phyloP scores from a whole-genome alignment of 2,797 vertebrate genomes.

The Falco concolor region DNA sequence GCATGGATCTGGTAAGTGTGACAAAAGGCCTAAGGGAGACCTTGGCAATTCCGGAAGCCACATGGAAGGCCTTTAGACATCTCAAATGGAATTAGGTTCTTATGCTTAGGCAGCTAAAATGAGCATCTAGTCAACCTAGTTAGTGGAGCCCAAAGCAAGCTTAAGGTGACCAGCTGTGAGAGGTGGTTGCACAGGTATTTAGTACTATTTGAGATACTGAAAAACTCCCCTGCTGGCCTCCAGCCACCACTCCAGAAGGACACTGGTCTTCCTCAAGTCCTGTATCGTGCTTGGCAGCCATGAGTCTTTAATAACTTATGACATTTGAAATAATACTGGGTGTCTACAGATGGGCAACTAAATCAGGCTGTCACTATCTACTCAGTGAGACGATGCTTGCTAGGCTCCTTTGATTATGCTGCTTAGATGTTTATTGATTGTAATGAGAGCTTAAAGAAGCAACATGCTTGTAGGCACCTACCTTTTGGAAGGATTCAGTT shows the following conservation, averaged over 20 bases:
- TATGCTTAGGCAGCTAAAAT: not conserved
- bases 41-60: not conserved
- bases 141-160: not conserved
- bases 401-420: not conserved
- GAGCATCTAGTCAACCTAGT: not conserved
- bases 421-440: not conserved
- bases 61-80: not conserved
- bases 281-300: not conserved
- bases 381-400: not conserved
- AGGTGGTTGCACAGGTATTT: not conserved
- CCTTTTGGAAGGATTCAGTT: not conserved
- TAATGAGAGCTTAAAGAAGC: not conserved
- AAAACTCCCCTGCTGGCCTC: not conserved
- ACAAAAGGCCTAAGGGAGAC: not conserved
- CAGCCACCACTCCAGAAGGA: not conserved
- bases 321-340: not conserved
- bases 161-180: not conserved
- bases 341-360: not conserved
- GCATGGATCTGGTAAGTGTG: not conserved
- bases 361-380: not conserved
- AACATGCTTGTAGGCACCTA: not conserved
- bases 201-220: not conserved
- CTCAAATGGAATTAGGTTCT: not conserved
- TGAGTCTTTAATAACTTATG: not conserved
- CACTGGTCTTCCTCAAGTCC: not conserved